Evolutionary conservation across 2,113 vertebrate genomes (phyloP).

Genomic region (Passer domesticus): DNA sequence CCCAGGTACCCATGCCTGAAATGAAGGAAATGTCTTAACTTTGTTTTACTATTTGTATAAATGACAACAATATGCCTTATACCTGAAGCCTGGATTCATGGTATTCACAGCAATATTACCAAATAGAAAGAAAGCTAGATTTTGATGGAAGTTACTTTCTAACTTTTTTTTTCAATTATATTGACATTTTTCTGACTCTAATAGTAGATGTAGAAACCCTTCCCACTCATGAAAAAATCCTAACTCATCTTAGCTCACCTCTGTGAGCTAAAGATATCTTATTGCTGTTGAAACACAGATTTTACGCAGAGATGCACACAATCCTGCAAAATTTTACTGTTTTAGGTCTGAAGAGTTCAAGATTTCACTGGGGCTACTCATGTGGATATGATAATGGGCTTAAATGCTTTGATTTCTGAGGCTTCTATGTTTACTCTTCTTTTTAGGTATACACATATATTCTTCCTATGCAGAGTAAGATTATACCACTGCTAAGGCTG

Average conservation of each 20-base stretch:
- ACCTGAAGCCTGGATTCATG: background rate
- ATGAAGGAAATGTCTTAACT: background rate
- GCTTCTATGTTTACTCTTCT: background rate
- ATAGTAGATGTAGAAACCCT: background rate
- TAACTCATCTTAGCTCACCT: background rate
- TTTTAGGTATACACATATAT: background rate
- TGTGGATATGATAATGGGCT: background rate
- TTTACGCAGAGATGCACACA: background rate
- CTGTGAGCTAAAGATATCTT: background rate
- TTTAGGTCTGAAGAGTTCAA: background rate
- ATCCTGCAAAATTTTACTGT: background rate
- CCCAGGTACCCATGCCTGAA: background rate
- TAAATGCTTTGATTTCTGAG: background rate
- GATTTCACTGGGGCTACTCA: fast-evolving
- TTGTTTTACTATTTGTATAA: background rate
- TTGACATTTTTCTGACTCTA: background rate
- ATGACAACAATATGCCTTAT: background rate
- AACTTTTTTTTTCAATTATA: background rate
- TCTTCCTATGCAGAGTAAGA: background rate
- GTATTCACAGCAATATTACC: background rate
- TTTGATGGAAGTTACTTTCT: background rate
- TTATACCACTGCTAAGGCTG: background rate
- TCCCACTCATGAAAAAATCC: background rate
- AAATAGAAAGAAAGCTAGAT: background rate
- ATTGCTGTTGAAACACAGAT: background rate